Base-by-base conservation (phyloP, 2,888 invertebrate species). In the Acronicta leporina region DNA sequence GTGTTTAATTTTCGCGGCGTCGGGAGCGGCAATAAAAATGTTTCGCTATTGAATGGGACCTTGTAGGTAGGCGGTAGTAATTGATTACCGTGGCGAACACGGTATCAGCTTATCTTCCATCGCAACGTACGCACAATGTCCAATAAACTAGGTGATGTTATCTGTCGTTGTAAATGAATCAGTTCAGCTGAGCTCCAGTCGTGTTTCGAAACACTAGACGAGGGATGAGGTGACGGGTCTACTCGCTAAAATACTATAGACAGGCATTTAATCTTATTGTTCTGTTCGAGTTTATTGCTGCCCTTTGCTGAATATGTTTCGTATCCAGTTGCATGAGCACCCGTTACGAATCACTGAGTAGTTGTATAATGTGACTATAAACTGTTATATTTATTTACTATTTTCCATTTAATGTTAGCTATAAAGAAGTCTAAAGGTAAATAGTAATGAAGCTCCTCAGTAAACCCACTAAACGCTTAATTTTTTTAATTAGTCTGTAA, bases 141-240 rank as follows among this genome's bases (percentile, higher is more conserved):
- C 91, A 91, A 94, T 94, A 94, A 93, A 94, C 89, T 87, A 92
- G 84, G 73, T 75, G 92, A 91, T 90, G 79, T 77, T 92, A 93
- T 94, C 93, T 84, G 85, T 87, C 83, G 81, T 86, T 86, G 89
- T 89, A 91, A 92, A 92, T 93, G 92, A 90, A 92, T 93, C 94
- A 91, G 91, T 87, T 84, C 84, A 60, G 68, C 65, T 84, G 81
- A 58, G 67, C 66, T 68, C 60, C 53, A 63, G 55, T 71, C 72
- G 75, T 52, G 38, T 72, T 72, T 68, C 63, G 79, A 67, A 81
- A 83, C 80, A 68, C 66, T 70, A 81, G 69, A 74, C 75, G 59
- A 57, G 51, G 64, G 64, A 71, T 59, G 67, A 65, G 58, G 75
- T 73, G 67, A 63, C 53, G 44, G 51, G 20, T 75, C 14, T 47